Evolutionary conservation across 2,113 vertebrate genomes (phyloP).

Genomic region (Hystrix cristata): DNA sequence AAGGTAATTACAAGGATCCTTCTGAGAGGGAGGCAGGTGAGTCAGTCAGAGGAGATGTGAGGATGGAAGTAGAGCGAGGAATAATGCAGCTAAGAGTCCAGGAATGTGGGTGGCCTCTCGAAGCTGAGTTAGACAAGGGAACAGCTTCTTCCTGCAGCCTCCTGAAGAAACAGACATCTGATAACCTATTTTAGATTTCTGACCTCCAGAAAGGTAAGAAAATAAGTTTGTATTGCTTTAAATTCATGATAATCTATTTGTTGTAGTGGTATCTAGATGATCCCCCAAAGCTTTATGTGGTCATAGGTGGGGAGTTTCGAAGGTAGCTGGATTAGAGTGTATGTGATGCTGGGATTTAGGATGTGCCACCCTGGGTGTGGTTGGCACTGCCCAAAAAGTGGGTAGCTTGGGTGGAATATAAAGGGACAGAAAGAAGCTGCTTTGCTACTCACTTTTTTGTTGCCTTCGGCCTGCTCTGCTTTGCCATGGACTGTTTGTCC

Average conservation of each 20-base stretch:
- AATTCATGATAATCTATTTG: background rate
- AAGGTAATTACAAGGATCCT: background rate
- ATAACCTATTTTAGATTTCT: background rate
- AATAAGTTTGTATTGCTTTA: background rate
- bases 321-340: background rate
- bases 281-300: background rate
- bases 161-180: background rate
- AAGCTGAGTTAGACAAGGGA: background rate
- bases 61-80: background rate
- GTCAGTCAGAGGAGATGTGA: background rate
- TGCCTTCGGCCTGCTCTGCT: background rate
- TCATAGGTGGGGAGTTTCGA: background rate
- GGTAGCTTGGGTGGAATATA: background rate
- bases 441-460: background rate
- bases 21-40: background rate
- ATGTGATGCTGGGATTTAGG: background rate
- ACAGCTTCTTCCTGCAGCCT: fast-evolving
- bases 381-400: background rate
- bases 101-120: background rate
- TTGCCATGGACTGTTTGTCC: background rate
- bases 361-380: background rate
- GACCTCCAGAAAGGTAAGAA: background rate
- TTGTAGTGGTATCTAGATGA: background rate
- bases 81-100: background rate
- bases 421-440: background rate